phyloP scores from a whole-genome alignment of 1,140 invertebrate genomes.

The Heliconius hewitsoni region DNA sequence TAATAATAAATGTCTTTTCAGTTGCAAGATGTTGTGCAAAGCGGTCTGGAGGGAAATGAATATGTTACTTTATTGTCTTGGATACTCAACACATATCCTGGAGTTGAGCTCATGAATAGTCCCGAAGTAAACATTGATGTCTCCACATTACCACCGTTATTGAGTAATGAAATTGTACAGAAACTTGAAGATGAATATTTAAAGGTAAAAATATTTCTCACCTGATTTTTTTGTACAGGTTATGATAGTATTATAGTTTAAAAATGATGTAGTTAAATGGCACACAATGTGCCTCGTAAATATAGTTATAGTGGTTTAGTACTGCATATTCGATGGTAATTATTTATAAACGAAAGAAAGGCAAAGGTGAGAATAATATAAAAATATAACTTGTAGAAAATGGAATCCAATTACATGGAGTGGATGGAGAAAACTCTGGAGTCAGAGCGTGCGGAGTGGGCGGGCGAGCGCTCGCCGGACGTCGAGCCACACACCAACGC shows the following conservation, averaged over 20 bases:
- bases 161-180: constrained; percentile 88
- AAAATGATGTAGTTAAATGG: no score
- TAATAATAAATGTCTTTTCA: constrained; percentile 56
- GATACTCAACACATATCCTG: constrained; percentile 93
- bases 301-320: neutral
- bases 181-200: constrained; percentile 92
- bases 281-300: no score
- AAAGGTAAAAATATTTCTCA: constrained; percentile 64
- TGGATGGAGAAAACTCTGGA: constrained; percentile 98
- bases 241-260: neutral
- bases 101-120: constrained; percentile 92
- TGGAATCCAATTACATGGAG: constrained; percentile 95
- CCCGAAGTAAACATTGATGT: constrained; percentile 92
- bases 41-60: constrained; percentile 96
- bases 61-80: constrained; percentile 96
- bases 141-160: constrained; percentile 86
- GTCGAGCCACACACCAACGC: constrained; percentile 89
- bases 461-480: constrained; percentile 87
- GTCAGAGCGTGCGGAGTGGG: constrained; percentile 94
- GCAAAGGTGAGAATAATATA: no score
- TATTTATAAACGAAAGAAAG: no score
- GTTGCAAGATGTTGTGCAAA: constrained; percentile 93
- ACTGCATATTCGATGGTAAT: no score
- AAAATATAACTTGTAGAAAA: constrained; percentile 82
- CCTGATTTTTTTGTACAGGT: neutral